Evolutionary conservation across 1,140 invertebrate genomes (phyloP), one percentile per base, ranked within the genome.

Genomic region (Chironomus striatipennis): DNA sequence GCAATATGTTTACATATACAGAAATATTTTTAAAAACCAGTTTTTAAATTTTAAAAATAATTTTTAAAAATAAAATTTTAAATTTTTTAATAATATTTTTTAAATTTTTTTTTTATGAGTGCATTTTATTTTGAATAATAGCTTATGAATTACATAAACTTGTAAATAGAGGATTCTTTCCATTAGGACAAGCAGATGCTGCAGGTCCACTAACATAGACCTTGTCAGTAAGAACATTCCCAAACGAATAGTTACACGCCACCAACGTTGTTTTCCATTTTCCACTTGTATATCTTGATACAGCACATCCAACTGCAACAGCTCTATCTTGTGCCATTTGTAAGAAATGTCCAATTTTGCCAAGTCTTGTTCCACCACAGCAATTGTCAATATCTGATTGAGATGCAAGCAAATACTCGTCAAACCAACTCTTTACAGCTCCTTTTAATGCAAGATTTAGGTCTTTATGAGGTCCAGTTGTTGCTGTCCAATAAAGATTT

Each of bases 401-500:
- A 12, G 42, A 17, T 7, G 43, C 43, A 74, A 47, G 42, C 9
- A 7, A 20, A 10, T 57, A 17, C 17, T 74, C 73, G 15, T 74
- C 47, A 8, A 9, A 74, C 73, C 73, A 74, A 17, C 7, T 20
- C 3, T 74, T 43, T 6, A 74, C 24, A 21, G n/a, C 24, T 10
- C 5, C 18, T 15, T 9, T 47, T 3, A 74, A 3, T 20, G 8
- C n/a, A 20, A 7, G 6, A 21, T 57, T 17, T 20, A 24, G 5
- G 9, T 15, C 12, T 17, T 9, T 15, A 15, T 7, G 5, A 12
- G 3, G 7, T 10, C 43, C 15, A 43, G 42, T n/a, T n/a, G 9
- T 15, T 57, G n/a, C n/a, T 17, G 2, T n/a, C 42, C 79, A 79
- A 2, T 78, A 80, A 20, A 81, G 80, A 75, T 81, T 81, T 67